phyloP scores from a whole-genome alignment of 2,113 vertebrate genomes.

The Platycercus adscitus region DNA sequence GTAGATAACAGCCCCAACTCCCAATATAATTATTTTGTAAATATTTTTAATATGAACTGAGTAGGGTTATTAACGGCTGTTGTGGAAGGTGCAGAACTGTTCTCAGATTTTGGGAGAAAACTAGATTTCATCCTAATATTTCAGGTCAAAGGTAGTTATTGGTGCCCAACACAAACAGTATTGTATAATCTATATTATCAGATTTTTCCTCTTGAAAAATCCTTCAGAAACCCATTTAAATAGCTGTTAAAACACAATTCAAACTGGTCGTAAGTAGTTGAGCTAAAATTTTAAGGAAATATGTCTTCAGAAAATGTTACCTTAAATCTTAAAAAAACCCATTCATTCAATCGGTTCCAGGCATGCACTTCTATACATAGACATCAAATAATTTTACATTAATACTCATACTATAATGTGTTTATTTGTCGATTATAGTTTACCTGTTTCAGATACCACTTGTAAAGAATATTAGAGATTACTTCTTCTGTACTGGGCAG shows the following conservation, averaged over 20 bases:
- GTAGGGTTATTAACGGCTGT: neutral
- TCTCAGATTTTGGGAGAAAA: neutral
- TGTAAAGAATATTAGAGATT: neutral
- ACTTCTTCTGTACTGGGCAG: neutral
- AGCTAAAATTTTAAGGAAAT: neutral
- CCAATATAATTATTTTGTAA: neutral
- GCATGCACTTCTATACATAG: neutral
- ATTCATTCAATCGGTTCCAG: neutral
- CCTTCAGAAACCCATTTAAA: neutral
- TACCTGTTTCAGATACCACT: neutral
- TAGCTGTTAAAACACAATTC: neutral
- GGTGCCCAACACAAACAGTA: neutral
- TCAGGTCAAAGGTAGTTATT: neutral
- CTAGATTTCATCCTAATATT: neutral
- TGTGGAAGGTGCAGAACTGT: neutral
- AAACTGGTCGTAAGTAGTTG: neutral
- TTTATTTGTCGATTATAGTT: neutral
- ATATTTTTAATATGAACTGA: neutral
- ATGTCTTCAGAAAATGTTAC: neutral
- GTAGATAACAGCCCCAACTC: neutral
- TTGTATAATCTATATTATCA: neutral
- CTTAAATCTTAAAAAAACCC: neutral
- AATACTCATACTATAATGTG: neutral
- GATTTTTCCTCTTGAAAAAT: neutral
- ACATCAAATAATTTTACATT: neutral